Conservation (phyloP, 35 echinoderm and acorn worm species). For the Patiria miniata region DNA sequence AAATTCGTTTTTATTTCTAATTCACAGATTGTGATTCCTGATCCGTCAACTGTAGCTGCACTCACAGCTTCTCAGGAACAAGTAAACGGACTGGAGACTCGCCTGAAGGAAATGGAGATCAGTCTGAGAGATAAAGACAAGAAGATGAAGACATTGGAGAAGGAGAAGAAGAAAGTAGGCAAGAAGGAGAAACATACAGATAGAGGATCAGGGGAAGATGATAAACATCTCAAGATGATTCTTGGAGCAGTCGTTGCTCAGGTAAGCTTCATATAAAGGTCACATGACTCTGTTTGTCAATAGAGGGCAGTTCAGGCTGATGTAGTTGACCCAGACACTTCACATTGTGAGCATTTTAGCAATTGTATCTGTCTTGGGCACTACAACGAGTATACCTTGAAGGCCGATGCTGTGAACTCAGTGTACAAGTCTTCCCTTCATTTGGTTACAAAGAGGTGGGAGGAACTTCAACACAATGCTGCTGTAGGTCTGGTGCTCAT, state of each 20-base stretch:
- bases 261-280: constrained; percentile 11
- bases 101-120: constrained; percentile 43
- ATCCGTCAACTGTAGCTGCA: constrained; percentile 69
- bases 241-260: constrained; percentile 66
- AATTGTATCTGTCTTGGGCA: too few species aligned
- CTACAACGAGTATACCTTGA: too few species aligned
- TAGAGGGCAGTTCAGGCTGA: too few species aligned
- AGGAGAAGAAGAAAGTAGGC: constrained; percentile 63
- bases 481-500: too few species aligned
- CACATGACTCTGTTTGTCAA: too few species aligned
- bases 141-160: constrained; percentile 58
- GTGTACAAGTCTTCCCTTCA: too few species aligned
- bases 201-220: constrained; percentile 27
- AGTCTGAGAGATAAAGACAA: constrained; percentile 48
- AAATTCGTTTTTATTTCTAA: background rate
- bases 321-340: too few species aligned
- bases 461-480: too few species aligned
- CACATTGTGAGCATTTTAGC: too few species aligned
- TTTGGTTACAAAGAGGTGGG: too few species aligned
- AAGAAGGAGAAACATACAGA: constrained; percentile 33
- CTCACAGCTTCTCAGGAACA: constrained; percentile 44
- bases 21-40: constrained; percentile 67
- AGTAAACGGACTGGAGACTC: constrained; percentile 33
- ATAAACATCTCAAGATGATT: constrained; percentile 59
- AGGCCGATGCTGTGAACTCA: too few species aligned